phyloP scores from a whole-genome alignment of 2,888 invertebrate genomes.

The Trisateles emortualis region DNA sequence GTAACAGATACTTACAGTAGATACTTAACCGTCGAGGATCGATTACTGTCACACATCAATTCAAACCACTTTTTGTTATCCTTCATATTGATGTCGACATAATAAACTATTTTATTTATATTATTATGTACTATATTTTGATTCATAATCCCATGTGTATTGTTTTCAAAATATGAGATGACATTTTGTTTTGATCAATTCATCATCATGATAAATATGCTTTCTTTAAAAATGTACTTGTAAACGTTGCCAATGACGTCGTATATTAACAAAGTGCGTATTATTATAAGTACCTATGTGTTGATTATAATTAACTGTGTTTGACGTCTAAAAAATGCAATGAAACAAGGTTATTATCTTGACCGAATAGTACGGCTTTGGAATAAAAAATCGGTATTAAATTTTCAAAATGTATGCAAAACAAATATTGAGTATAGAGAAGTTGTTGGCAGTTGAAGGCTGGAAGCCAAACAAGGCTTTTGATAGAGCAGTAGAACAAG shows the following conservation, averaged over 20 bases:
- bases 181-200: not conserved
- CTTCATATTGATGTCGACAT: slow-evolving; percentile 34
- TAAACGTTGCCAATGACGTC: not conserved
- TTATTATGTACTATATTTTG: not conserved
- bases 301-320: too few species aligned
- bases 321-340: too few species aligned
- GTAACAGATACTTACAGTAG: slow-evolving; percentile 57
- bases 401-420: too few species aligned
- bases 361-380: too few species aligned
- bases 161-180: not conserved
- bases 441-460: too few species aligned
- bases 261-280: not conserved
- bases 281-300: too few species aligned
- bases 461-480: not conserved
- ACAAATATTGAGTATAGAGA: too few species aligned
- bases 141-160: not conserved
- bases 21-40: slow-evolving; percentile 53
- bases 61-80: slow-evolving; percentile 39
- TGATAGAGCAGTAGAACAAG: too few species aligned
- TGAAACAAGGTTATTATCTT: too few species aligned
- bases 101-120: slow-evolving; percentile 8
- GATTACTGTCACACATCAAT: slow-evolving; percentile 53
- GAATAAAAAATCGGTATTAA: too few species aligned
- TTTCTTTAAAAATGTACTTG: slow-evolving; percentile 2
- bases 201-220: not conserved